Conservation (phyloP, 2,888 invertebrate species). For the Achlya flavicornis region DNA sequence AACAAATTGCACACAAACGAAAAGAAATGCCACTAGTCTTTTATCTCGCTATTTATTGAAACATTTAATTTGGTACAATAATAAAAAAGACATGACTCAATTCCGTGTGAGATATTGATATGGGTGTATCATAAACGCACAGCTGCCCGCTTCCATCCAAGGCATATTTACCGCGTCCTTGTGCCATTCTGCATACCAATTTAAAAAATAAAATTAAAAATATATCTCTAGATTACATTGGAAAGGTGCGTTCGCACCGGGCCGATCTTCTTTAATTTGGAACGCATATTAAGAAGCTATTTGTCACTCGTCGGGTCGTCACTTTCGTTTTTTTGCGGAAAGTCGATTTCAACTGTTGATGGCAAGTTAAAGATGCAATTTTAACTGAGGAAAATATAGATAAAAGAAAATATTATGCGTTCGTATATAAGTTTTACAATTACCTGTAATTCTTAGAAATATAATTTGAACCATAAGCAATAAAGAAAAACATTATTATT, state of each 20-base stretch:
- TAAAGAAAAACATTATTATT: too few relatives aligned
- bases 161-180: constrained; percentile 27
- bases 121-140: constrained; percentile 19
- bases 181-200: constrained; percentile 18
- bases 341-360: not conserved
- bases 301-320: constrained; percentile 47
- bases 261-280: constrained; percentile 39
- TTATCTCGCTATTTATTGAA: not conserved
- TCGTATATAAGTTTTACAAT: too few relatives aligned
- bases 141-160: constrained; percentile 34
- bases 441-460: too few relatives aligned
- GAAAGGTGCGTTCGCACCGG: constrained; percentile 52
- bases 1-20: not conserved
- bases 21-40: not conserved
- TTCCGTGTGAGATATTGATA: constrained; percentile 19
- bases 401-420: not conserved
- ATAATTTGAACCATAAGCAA: too few relatives aligned
- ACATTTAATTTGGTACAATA: not conserved
- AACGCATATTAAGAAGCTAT: constrained; percentile 34
- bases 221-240: constrained; percentile 19
- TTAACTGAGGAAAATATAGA: not conserved
- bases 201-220: constrained; percentile 15
- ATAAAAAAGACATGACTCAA: constrained; percentile 11
- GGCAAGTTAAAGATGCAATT: not conserved
- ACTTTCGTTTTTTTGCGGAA: constrained; percentile 26